Conservation (phyloP, 1,140 invertebrate genomes). For the Orius laevigatus region DNA sequence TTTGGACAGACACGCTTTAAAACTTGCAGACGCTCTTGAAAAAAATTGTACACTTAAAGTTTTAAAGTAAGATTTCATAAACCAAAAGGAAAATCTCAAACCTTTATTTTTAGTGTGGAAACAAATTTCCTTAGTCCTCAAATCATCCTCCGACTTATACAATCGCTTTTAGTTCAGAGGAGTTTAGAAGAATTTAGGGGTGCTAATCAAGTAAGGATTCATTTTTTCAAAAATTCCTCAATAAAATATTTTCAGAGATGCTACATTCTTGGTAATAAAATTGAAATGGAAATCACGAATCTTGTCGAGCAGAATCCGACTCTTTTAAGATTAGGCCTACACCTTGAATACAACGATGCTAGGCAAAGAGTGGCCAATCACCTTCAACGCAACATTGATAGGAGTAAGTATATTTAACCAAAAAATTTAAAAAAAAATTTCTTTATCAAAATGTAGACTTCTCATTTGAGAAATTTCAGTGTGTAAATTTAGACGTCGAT, state of each 20-base stretch:
- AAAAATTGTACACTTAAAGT: conserved; percentile 75
- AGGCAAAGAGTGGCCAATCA: conserved; percentile 81
- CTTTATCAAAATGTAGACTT: neutral
- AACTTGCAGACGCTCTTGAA: conserved; percentile 68
- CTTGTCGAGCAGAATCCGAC: conserved; percentile 85
- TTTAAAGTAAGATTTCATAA: conserved; percentile 46
- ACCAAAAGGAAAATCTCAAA: neutral
- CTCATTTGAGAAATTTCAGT: neutral
- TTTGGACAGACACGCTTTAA: conserved; percentile 69
- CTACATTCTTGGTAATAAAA: conserved; percentile 87
- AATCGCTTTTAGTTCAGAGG: conserved; percentile 69
- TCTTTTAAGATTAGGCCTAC: conserved; percentile 76
- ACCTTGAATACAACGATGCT: conserved; percentile 92
- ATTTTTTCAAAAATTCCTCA: neutral
- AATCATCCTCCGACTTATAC: conserved; percentile 68
- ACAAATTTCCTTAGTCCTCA: conserved; percentile 86
- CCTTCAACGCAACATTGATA: conserved; percentile 90
- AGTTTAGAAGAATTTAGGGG: conserved; percentile 83
- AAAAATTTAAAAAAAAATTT: conserved; percentile 1
- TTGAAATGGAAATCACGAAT: conserved; percentile 93
- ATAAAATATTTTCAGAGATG: conserved; percentile 51
- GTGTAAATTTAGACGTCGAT: neutral
- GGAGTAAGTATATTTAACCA: conserved; percentile 64
- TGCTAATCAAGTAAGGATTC: conserved; percentile 70
- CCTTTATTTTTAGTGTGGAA: conserved; percentile 57